A percentile compares a stretch with the other conserved stretches of the same genome.
Evolutionary conservation across 1,140 invertebrate species (phyloP).

Genomic region (Hyposmocoma kahamanoa): DNA sequence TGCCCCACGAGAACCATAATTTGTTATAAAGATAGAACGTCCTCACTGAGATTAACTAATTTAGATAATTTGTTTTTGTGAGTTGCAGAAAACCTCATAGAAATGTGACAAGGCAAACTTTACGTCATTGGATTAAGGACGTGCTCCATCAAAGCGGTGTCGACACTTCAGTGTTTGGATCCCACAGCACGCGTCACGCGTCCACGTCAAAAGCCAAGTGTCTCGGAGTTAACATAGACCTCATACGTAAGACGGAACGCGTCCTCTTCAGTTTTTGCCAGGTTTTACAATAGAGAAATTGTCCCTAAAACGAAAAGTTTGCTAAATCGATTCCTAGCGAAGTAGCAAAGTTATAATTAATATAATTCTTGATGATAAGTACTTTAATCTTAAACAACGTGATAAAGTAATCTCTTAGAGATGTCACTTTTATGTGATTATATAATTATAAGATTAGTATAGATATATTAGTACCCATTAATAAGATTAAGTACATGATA

Average conservation of each 20-base stretch:
- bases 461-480: not conserved
- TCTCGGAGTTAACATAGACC: not conserved
- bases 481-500: not conserved
- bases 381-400: not conserved
- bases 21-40: not conserved
- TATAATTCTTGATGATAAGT: not conserved
- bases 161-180: conserved; percentile 10
- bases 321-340: not conserved
- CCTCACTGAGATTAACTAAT: not conserved
- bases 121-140: conserved; percentile 18
- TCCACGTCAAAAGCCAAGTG: conserved; percentile 14
- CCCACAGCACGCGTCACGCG: conserved; percentile 23
- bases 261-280: not conserved
- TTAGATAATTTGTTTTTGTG: conserved; percentile 12
- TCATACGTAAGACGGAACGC: not conserved
- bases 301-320: not conserved
- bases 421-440: not conserved
- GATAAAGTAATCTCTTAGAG: no score
- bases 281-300: not conserved
- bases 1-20: no score
- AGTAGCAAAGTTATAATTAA: not conserved
- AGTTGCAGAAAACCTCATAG: conserved; percentile 12
- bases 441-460: not conserved
- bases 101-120: conserved; percentile 9
- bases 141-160: conserved; percentile 10